Conservation (phyloP, 2,113 vertebrate genomes). For the Manacus vitellinus region DNA sequence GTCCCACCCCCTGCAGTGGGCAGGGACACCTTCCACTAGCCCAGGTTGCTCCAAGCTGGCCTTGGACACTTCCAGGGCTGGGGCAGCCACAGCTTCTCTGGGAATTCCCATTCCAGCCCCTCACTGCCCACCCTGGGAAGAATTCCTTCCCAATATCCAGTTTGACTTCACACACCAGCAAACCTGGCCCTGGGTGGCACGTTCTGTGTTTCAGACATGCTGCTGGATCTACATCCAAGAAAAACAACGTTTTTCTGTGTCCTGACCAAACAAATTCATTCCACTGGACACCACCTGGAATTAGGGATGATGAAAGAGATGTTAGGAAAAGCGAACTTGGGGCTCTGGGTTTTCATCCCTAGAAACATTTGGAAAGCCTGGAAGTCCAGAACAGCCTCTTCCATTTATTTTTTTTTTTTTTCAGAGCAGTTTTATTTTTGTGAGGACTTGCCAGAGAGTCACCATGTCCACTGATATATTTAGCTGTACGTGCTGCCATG, state of each 20-base stretch:
- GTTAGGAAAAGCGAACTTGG: background rate
- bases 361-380: background rate
- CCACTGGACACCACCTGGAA: background rate
- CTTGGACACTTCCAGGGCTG: background rate
- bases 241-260: background rate
- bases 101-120: background rate
- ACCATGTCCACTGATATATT: background rate
- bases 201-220: background rate
- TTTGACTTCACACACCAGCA: background rate
- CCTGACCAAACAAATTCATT: background rate
- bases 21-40: background rate
- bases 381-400: background rate
- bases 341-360: background rate
- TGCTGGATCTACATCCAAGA: background rate
- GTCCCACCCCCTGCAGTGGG: background rate
- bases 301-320: background rate
- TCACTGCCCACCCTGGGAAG: background rate
- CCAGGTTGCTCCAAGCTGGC: background rate
- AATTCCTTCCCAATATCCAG: background rate
- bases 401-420: background rate
- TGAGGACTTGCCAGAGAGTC: background rate
- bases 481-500: fast-evolving
- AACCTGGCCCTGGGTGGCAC: background rate
- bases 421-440: background rate
- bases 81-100: background rate